Base-by-base conservation (phyloP, 2,797 vertebrate genomes). In the Lophius americanus region DNA sequence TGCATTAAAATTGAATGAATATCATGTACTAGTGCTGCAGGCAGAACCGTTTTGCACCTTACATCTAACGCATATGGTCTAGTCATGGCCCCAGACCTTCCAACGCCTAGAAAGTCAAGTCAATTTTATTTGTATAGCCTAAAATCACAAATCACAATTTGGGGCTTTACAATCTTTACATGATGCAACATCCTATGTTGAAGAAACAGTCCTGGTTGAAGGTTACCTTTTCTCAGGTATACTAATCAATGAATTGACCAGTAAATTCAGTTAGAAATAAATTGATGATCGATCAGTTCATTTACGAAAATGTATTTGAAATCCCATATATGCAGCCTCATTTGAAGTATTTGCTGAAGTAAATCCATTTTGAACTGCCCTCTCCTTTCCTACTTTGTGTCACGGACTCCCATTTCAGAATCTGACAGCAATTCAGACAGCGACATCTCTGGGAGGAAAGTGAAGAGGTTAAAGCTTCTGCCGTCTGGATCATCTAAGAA, bases 381-480 rank as follows among this genome's bases (percentile, higher is more conserved):
- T 7, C 33, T 56, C 14, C 11, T 46, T 54, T 32, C 23, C 43
- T 9, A 50, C 42, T 59, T 46, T 68, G 39, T 50, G 3, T 42
- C 38, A 38, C 33, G 39, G n/a, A 64, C 68, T 69, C 60, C 6
- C 13, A 41, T 72, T 70, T 59, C 90, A 99, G 98, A 99, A 85
- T 98, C 97, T 38, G 97, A 98, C 90, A 99, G 94, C 90, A 98
- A 98, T 93, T 98, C 96, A 42, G 97, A 98, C 83, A 98, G 96
- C 56, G 97, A 98, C 89, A 92, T 96, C 60, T 97, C 97, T 64
- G 96, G 95, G 79, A 95, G 96, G 88, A 95, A 96, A 85, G 93
- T 93, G 89, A 98, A 96, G 93, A 96, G 97, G 82, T 93, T 93
- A 74, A 92, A 91, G 85, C 85, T 88, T 92, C 94, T 88, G 92